Base-by-base conservation (phyloP, 2,113 vertebrate genomes). In the Recurvirostra avosetta region DNA sequence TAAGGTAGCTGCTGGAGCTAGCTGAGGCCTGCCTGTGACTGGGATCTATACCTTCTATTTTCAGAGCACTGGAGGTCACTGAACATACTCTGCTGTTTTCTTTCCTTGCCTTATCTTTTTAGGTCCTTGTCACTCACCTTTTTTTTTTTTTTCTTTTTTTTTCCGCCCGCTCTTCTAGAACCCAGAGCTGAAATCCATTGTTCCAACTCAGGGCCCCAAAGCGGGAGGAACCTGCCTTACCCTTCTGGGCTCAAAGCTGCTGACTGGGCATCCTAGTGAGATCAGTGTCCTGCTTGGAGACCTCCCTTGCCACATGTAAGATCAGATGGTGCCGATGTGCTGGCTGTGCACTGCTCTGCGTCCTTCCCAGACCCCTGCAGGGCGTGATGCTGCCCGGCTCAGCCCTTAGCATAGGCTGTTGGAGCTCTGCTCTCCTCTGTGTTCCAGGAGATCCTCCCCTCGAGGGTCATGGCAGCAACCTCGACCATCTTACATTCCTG, bases 171-270 rank as follows among this genome's bases (percentile, higher is more conserved):
- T 56, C 53, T 88, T 88, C 32, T 92, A 99, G 99, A 98, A 99
- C 89, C 99, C 99, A 4, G 97, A 98, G 94, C 97, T 99, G 96
- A 98, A 98, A 83, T 98, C 98, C 21, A 97, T 99, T 81, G 98
- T 98, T 77, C 99, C 99, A 13, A 96, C 97, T 75, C 98, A 97
- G 29, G 99, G 99, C 11, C 99, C 99, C 62, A 98, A 98, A 96
- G 99, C 99, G 0, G 99, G 99, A 45, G 99, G 99, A 66, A 99
- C 99, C 17, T 96, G 92, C 56, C 98, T 99, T 30, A 99, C 98
- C 5, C 98, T 99, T 94, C 98, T 92, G 2, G 99, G 99, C 68
- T 97, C 97, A n/a, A 99, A 99, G 94, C 98, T 99, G 74, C 97
- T 99, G 92, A 99, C 99, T 1, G 99, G 99, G 14, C 98, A 97